phyloP scores from a whole-genome alignment of 2,797 vertebrate genomes.

The Halcyon leucocephala region DNA sequence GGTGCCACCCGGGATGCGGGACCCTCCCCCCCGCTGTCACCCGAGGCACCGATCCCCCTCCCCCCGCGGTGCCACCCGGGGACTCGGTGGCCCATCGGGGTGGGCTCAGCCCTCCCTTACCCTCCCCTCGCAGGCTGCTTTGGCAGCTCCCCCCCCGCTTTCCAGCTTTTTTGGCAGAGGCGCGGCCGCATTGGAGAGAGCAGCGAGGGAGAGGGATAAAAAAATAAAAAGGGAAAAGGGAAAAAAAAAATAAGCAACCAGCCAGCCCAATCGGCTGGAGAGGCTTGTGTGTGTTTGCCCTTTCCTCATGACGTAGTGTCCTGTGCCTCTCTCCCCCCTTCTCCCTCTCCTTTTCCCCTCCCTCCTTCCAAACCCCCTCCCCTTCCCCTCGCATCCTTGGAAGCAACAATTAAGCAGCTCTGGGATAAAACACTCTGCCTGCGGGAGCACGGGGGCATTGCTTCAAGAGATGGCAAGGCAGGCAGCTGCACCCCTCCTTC shows the following conservation, averaged over 20 bases:
- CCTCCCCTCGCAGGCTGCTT: slow-evolving; percentile 79
- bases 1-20: background rate
- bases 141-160: slow-evolving; percentile 79
- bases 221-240: background rate
- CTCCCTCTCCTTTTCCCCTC: slow-evolving; percentile 15
- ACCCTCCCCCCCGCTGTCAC: background rate
- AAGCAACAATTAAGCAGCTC: slow-evolving; percentile 88
- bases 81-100: too few relatives aligned
- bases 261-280: slow-evolving; percentile 76
- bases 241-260: background rate
- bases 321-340: slow-evolving; percentile 71
- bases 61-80: background rate
- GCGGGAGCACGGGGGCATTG: slow-evolving; percentile 88
- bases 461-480: slow-evolving; percentile 92
- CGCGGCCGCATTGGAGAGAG: slow-evolving; percentile 82
- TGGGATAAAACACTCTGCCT: slow-evolving; percentile 94
- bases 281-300: slow-evolving; percentile 81
- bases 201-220: slow-evolving; percentile 73
- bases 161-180: slow-evolving; percentile 79
- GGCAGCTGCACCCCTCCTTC: slow-evolving; percentile 85
- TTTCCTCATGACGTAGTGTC: slow-evolving; percentile 87
- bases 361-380: slow-evolving; percentile 20
- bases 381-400: slow-evolving; percentile 81
- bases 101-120: background rate
- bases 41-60: too few relatives aligned